Evolutionary conservation across 2,888 invertebrate genomes (phyloP), one percentile per base, ranked within the genome.

Genomic region (Anagyrus pseudococci): DNA sequence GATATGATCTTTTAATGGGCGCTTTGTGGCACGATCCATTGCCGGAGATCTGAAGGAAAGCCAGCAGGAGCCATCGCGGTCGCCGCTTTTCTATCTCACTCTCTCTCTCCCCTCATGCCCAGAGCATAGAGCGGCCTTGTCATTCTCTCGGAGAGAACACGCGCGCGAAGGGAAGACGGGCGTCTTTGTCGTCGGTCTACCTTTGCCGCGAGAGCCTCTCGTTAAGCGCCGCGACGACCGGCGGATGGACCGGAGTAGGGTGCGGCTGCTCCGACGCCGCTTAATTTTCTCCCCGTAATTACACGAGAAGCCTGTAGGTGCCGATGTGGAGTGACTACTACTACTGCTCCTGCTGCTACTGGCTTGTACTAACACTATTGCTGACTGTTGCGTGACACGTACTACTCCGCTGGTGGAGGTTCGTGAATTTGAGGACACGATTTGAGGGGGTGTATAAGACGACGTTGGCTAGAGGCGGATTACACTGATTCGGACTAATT

Each of bases 231-330:
- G 53, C 55, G 56, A 37, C 58, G 48, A 43, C 58, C 68, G 71
- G 75, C 73, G 68, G 72, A 73, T 69, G 71, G 72, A 71, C 73
- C 70, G 70, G 41, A 15, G 33, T 17, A n/a, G 56, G 56, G 33
- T 26, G 20, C 44, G 63, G 64, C n/a, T n/a, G n/a, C 62, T 58
- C 59, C 70, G 73, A 77, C 79, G 80, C 79, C 80, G 79, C 81
- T 82, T 82, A 82, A 82, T 82, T 82, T 81, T 75, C 79, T 79
- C 79, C 77, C 77, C 77, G 81, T 81, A 82, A 82, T 82, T 82
- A 82, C 80, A 77, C 75, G 77, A 74, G 71, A 37, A 15, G 4
- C 33, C 75, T 74, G 67, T 66, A 64, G 65, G 70, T 67, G 70
- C 69, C 68, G 70, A 72, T 8, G 3, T 2, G 33, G 13, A 2